A percentile compares a stretch with the other conserved stretches of the same genome.
These are phyloP conservation scores for Camelus dromedarius DNA, from an alignment of 2,113 vertebrate species.

Conservation along the genomic window DNA sequence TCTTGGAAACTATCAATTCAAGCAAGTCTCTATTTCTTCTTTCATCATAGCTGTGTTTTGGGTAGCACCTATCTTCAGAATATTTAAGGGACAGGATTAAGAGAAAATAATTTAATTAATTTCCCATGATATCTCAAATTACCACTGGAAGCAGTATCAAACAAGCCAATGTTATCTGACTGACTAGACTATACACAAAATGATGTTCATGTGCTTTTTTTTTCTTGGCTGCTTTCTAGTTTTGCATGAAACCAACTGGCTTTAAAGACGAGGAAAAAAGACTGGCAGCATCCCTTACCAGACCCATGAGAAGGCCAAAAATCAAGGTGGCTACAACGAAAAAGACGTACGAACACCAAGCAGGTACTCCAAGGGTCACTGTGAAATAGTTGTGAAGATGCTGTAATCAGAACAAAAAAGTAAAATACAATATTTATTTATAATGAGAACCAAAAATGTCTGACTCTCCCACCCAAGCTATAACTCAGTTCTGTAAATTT, in stretches of 20 bases:
- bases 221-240: conserved; percentile 53
- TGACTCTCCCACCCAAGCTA: not conserved
- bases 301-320: conserved; percentile 91
- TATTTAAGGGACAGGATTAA: not conserved
- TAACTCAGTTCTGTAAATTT: not conserved
- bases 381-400: conserved; percentile 93
- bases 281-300: conserved; percentile 87
- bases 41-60: not conserved
- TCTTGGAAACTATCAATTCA: conserved; percentile 47
- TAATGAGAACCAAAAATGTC: not conserved
- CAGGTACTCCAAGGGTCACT: conserved; percentile 90
- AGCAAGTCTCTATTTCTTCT: not conserved
- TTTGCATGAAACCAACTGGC: not conserved
- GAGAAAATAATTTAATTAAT: not conserved
- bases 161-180: not conserved
- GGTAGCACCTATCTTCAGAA: not conserved
- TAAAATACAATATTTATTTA: not conserved
- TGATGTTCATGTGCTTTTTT: not conserved
- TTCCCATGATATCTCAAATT: conserved; percentile 26
- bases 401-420: conserved; percentile 82
- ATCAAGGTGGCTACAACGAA: conserved; percentile 91
- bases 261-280: conserved; percentile 2
- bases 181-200: not conserved
- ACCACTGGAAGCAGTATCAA: conserved; percentile 6
- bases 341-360: conserved; percentile 91